Evolutionary conservation across 2,113 vertebrate species (phyloP).

Genomic region (Pagrus major): DNA sequence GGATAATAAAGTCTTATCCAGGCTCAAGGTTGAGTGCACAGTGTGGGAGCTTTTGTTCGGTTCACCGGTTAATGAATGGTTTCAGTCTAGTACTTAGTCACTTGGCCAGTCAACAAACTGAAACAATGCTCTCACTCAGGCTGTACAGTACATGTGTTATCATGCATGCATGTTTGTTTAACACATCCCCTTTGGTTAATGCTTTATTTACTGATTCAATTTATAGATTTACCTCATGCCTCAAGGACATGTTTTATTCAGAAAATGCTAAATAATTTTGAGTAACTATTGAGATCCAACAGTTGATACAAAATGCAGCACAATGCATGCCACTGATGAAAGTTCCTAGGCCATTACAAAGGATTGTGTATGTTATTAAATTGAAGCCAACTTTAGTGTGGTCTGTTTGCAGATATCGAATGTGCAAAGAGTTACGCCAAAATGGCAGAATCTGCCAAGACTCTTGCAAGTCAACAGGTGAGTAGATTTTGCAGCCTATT

Average conservation of each 20-base stretch:
- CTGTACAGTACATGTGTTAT: conserved; percentile 33
- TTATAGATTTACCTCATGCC: neutral
- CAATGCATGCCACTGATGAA: neutral
- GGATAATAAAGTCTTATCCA: conserved; percentile 44
- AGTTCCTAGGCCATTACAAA: neutral
- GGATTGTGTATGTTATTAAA: neutral
- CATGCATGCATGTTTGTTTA: conserved; percentile 39
- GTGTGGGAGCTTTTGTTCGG: conserved; percentile 45
- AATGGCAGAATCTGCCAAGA: conserved; percentile 94
- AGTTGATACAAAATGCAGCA: neutral
- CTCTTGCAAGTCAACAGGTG: conserved; percentile 91
- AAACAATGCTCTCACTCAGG: conserved; percentile 38
- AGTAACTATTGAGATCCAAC: neutral
- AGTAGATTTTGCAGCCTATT: conserved; percentile 32
- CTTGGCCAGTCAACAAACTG: conserved; percentile 8
- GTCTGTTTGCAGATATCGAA: conserved; percentile 88
- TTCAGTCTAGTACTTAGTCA: conserved; percentile 38
- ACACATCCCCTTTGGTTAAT: conserved; percentile 30
- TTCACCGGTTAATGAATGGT: conserved; percentile 66
- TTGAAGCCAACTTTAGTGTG: neutral
- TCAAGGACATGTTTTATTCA: conserved; percentile 10
- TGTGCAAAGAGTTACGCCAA: conserved; percentile 94
- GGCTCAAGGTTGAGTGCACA: conserved; percentile 51
- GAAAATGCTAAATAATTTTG: neutral
- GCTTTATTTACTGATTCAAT: conserved; percentile 20